Base-by-base conservation (phyloP, 2,797 vertebrate species). In the Sebastolobus alascanus region DNA sequence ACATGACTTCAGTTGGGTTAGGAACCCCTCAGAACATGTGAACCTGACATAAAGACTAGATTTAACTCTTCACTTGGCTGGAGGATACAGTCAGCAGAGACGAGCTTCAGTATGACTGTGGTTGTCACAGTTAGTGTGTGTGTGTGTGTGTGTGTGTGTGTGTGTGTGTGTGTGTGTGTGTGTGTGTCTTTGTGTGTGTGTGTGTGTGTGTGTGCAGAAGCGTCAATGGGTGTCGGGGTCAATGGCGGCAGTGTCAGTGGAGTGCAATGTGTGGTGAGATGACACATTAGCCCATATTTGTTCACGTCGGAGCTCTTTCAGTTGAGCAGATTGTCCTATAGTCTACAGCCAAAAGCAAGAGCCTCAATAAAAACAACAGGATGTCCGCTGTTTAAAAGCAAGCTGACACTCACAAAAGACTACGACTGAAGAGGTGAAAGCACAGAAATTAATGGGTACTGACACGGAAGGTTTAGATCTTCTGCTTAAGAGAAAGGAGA, bases 251-350 rank as follows among this genome's bases (percentile, higher is more conserved):
- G 38, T 35, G 84, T 73, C 73, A 40, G 33, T 16, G 37, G 31
- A 77, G 73, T 43, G 73, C 67, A 22, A 18, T 40, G 74, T 65
- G 68, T 31, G 29, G 60, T 9, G 72, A 68, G 60, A 74, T 65
- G 68, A 87, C 84, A 90, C 83, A 83, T 83, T 86, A 89, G 81
- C 61, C 68, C 68, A 67, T 37, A 66, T 87, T 78, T 84, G 76
- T 75, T 86, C 82, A 54, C n/a, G 38, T 50, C 52, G 0, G 50
- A 43, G 79, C 73, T 60, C 37, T 69, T 60, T 65, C 58, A 46
- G 54, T 6, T 6, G 18, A 71, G 50, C 73, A 75, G 73, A 59
- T 65, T 13, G 70, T 73, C 25, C 66, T n/a, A 50, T 2, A 4
- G 60, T 59, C 68, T 9, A 7, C n/a, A 54, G 61, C n/a, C 74